Base-by-base conservation (phyloP, 2,113 vertebrate species). In the Brachionichthys hirsutus region DNA sequence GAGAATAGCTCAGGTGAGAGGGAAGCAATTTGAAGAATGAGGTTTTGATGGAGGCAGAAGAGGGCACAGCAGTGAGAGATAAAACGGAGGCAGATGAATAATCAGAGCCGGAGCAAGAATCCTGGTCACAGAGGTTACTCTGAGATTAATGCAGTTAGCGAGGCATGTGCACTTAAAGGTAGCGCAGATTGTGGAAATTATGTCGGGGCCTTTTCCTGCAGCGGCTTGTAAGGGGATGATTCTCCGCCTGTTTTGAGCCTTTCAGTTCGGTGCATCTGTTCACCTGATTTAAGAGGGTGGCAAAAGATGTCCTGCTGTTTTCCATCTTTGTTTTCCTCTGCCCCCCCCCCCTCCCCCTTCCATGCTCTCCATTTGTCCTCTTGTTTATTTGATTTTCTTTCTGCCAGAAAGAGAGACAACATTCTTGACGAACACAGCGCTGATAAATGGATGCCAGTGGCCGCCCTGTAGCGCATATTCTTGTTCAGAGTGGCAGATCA, bases 401-500 rank as follows among this genome's bases (percentile, higher is more conserved):
- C 78, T 66, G 75, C 80, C 78, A 79, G 80, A 80, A 83, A 81
- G 60, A 67, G 57, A 83, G 78, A 81, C 75, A 77, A 76, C 83
- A 78, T 85, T 84, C 80, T 77, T 73, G 78, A 83, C 54, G 67
- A 73, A 73, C 62, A 68, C 54, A 9, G 64, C 14, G 49, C 48
- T 78, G 83, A 88, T 86, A 85, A 86, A 86, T 83, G 69, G 75
- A 71, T 69, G 83, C 75, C 78, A 75, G 65, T 56, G 56, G 69
- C 77, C 54, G 30, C 71, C 86, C 81, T 67, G 81, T 72, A 58
- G 84, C 12, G 76, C 50, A n/a, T 47, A 59, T 54, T 80, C 71
- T 78, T 78, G 80, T 80, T 84, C 75, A 20, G 78, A 81, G 73
- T 80, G 78, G 87, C 82, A 84, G 82, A 86, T 82, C 82, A 64